Conservation (phyloP, 2,888 invertebrate species). For the Tiliacea citrago region DNA sequence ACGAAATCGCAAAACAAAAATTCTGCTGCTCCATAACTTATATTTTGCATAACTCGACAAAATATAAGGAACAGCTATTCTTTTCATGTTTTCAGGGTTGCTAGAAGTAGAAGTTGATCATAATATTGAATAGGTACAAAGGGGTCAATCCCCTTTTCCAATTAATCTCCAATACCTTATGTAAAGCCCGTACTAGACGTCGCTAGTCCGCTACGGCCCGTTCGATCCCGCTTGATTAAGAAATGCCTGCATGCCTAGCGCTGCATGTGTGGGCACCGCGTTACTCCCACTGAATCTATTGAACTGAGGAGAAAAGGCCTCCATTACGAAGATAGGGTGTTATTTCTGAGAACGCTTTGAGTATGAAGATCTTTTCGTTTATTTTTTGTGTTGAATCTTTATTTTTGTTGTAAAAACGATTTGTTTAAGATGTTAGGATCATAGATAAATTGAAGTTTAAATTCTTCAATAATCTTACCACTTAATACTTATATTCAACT, state of each 20-base stretch:
- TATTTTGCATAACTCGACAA: not conserved
- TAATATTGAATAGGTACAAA: not conserved
- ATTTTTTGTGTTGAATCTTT: not conserved
- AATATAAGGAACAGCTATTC: not conserved
- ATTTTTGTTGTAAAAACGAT: not conserved
- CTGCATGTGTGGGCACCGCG: constrained; percentile 9
- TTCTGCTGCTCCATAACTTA: not conserved
- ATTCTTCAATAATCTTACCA: not conserved
- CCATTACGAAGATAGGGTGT: constrained; percentile 46
- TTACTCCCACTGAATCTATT: constrained; percentile 45
- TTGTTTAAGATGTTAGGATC: not conserved
- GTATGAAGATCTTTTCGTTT: not conserved
- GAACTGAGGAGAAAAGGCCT: constrained; percentile 21
- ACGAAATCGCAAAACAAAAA: too few species aligned
- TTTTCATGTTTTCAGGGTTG: not conserved
- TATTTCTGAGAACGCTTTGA: constrained; percentile 16
- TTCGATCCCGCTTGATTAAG: constrained; percentile 53
- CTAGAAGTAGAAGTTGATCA: not conserved
- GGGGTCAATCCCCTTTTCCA: not conserved
- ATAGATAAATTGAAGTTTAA: not conserved
- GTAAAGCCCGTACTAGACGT: not conserved
- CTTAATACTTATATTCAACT: not conserved
- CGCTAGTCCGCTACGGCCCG: not conserved
- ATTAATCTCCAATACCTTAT: not conserved
- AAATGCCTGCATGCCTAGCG: constrained; percentile 50